Evolutionary conservation across 2,113 vertebrate species (phyloP).

Genomic region (Tragulus kanchil): DNA sequence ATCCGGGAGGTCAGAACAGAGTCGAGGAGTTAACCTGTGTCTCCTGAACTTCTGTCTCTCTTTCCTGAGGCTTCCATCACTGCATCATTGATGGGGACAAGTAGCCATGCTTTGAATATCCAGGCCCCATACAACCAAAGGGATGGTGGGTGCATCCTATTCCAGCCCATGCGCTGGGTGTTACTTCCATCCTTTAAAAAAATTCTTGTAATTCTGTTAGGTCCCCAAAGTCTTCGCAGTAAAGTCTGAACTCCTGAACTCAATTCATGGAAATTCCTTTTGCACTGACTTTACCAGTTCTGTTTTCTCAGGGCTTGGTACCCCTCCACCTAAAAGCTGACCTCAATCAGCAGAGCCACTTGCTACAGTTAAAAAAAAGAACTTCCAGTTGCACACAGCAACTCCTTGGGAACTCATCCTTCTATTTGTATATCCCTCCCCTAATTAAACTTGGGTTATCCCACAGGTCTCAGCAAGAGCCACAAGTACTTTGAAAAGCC

Average conservation of each 20-base stretch:
- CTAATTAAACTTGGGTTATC: not conserved
- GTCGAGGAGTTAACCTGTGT: not conserved
- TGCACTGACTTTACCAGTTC: not conserved
- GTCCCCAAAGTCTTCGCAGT: not conserved
- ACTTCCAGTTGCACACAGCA: not conserved
- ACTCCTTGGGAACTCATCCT: not conserved
- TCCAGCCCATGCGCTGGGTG: not conserved
- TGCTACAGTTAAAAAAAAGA: not conserved
- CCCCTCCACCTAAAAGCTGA: not conserved
- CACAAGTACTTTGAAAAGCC: not conserved
- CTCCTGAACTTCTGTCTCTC: not conserved
- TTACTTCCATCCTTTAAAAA: not conserved
- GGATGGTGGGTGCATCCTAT: accelerated
- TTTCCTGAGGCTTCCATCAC: not conserved
- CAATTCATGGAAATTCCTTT: not conserved
- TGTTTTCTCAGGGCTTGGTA: not conserved
- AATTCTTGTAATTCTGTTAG: not conserved
- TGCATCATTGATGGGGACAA: not conserved
- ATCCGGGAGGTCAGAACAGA: not conserved
- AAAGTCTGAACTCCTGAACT: not conserved
- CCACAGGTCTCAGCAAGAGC: not conserved
- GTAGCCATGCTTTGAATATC: not conserved
- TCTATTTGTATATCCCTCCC: not conserved
- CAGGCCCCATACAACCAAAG: not conserved
- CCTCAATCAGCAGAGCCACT: not conserved